Base-by-base conservation (phyloP, 2,113 vertebrate genomes). In the Cairina moschata region DNA sequence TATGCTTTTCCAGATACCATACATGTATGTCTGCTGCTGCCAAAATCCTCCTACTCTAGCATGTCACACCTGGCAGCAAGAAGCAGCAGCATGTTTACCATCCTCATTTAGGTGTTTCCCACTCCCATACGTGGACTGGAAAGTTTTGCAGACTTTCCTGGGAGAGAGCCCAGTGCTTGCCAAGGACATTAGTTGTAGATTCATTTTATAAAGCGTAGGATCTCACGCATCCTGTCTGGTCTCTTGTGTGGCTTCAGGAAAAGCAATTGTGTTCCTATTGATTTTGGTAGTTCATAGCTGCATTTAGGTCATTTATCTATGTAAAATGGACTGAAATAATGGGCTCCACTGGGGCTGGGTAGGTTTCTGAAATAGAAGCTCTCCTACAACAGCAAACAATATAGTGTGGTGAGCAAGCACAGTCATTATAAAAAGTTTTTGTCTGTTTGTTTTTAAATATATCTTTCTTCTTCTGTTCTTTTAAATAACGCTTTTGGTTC, bases 371-470 rank as follows among this genome's bases (percentile, higher is more conserved):
- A n/a, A 54, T 42, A 65, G 13, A 42, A 42, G 48, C 36, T 79
- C 48, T 38, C 26, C 48, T 54, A 42, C 36, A n/a, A 34, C 11
- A 80, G 48, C 32, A 44, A 17, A n/a, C 60, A 80, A n/a, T 34
- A 67, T 2, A 16, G 22, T 14, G 4, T 9, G 18, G 16, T 34
- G 15, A 91, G 48, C 54, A 55, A 71, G 17, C 16, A 69, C 3
- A 34, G 18, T 3, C 0, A 0, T 36, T 15, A n/a, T 18, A 63
- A 44, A 66, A 72, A 81, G 2, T 3, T 25, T 66, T 60, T 50
- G 52, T 55, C 15, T 29, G 52, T 52, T 52, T 52, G 3, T 28
- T 66, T 88, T 63, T 48, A 4, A 29, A 21, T 29, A 5, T 6
- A 4, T 20, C 7, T 82, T 69, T 44, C 31, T 40, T 42, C 7